Base-by-base conservation (phyloP, 2,113 vertebrate genomes). In the Motacilla tschutschensis region DNA sequence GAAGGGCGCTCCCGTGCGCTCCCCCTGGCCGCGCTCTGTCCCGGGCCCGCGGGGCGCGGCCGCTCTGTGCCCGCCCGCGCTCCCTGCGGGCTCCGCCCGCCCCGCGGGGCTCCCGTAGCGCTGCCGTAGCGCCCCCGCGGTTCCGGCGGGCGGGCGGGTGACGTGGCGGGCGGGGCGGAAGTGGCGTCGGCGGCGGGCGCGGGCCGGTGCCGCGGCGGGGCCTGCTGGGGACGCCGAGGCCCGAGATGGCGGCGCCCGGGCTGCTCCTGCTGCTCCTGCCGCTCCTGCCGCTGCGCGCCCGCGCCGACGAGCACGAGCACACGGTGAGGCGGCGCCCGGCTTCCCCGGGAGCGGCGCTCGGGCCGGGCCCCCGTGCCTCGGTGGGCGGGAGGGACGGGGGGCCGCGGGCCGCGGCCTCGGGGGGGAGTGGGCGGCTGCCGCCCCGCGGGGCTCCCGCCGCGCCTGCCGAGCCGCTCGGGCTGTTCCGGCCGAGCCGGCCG, bases 1-100 rank as follows among this genome's bases (percentile, higher is more conserved):
- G 44, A 26, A 3, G 8, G 17, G 25, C 21, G 33, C 51, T 38
- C 7, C 26, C 16, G 0, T 0, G 17, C 24, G 12, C 44, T 54
- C n/a, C 79, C 1, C 6, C 79, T 1, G 33, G 4, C n/a, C 14
- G 22, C 8, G 5, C 11, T 1, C 17, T 4, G 17, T 2, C 16
- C 3, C 0, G 3, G 18, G 9, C 46, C 11, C 11, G n/a, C 7
- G 17, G 31, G 15, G 22, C 21, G 20, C 8, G 12, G 28, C 28
- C 22, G 36, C 48, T 14, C 50, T 2, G 67, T 5, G 17, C 50
- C 50, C 50, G 31, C 51, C 15, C 47, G 6, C 15, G 18, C 15
- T 51, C 14, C 6, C 19, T 14, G 12, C 36, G 4, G 43, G 8
- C 20, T 3, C 67, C 67, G 40, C 51, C 19, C 47, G 6, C 15